These are phyloP conservation scores for Latrodectus geometricus DNA, from an alignment of 1,140 invertebrate species.

Conservation along the genomic window DNA sequence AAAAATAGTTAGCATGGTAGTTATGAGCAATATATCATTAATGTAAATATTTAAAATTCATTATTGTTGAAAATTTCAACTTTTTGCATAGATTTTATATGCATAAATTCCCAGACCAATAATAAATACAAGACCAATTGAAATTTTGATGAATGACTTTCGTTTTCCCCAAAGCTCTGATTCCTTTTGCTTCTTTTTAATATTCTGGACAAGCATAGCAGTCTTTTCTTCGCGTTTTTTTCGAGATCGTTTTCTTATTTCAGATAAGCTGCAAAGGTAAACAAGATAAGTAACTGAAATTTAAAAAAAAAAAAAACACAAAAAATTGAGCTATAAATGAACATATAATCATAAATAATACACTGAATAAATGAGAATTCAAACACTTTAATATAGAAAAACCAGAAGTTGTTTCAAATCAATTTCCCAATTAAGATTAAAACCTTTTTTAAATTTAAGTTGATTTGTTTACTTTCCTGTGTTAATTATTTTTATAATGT, in stretches of 20 bases:
- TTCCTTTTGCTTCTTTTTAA: conserved; percentile 68
- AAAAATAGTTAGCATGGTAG: conserved; percentile 30
- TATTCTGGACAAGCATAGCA: conserved; percentile 66
- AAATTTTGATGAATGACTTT: conserved; percentile 63
- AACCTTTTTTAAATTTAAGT: no score
- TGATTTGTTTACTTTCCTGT: no score
- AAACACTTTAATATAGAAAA: no score
- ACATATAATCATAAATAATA: no score
- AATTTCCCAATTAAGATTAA: no score
- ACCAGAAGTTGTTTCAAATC: no score
- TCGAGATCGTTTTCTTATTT: conserved; percentile 66
- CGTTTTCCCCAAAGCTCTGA: conserved; percentile 65
- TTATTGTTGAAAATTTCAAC: conserved; percentile 8
- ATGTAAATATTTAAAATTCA: neutral
- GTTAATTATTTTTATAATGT: no score
- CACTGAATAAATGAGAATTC: no score
- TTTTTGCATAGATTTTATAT: conserved; percentile 61
- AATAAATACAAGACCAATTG: conserved; percentile 62
- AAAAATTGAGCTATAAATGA: no score
- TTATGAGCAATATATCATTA: neutral
- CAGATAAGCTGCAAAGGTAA: conserved; percentile 52
- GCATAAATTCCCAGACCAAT: conserved; percentile 61
- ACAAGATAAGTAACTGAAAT: no score
- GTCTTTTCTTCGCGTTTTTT: conserved; percentile 68
- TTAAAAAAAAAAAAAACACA: no score